Conservation (phyloP, 2,113 vertebrate genomes). For the Hiodon alosoides region DNA sequence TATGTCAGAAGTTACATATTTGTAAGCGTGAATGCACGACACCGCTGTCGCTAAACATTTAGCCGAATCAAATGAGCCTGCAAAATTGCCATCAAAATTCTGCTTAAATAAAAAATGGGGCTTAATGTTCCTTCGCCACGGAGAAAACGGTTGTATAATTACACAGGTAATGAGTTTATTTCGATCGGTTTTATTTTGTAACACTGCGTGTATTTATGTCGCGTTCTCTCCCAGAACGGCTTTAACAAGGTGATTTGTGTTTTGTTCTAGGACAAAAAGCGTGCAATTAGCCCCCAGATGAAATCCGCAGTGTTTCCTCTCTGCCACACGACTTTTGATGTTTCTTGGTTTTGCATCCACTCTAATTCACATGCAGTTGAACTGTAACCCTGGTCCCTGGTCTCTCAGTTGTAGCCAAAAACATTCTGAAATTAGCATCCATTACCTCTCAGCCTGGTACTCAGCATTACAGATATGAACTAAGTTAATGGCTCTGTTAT, state of each 20-base stretch:
- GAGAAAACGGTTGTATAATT: conserved; percentile 29
- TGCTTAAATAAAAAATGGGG: not conserved
- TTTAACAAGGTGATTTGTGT: conserved; percentile 30
- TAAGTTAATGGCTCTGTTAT: not conserved
- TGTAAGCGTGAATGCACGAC: too few relatives aligned
- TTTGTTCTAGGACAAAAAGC: conserved; percentile 1
- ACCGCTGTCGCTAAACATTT: not conserved
- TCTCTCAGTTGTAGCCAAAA: not conserved
- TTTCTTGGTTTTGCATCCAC: not conserved
- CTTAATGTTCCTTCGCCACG: conserved; percentile 3
- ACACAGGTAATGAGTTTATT: conserved; percentile 35
- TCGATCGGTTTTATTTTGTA: conserved; percentile 24
- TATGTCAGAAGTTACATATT: too few relatives aligned
- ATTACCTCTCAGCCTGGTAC: not conserved
- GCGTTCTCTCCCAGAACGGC: conserved; percentile 8
- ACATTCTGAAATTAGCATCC: not conserved
- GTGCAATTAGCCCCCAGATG: conserved; percentile 9
- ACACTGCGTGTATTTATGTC: conserved; percentile 6
- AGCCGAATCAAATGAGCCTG: not conserved
- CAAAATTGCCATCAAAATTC: not conserved
- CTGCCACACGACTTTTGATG: not conserved
- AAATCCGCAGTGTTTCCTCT: not conserved
- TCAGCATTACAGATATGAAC: not conserved
- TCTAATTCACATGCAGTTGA: not conserved
- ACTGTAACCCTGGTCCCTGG: not conserved